phyloP scores from a whole-genome alignment of 2,888 invertebrate genomes.

The Diadromus collaris region DNA sequence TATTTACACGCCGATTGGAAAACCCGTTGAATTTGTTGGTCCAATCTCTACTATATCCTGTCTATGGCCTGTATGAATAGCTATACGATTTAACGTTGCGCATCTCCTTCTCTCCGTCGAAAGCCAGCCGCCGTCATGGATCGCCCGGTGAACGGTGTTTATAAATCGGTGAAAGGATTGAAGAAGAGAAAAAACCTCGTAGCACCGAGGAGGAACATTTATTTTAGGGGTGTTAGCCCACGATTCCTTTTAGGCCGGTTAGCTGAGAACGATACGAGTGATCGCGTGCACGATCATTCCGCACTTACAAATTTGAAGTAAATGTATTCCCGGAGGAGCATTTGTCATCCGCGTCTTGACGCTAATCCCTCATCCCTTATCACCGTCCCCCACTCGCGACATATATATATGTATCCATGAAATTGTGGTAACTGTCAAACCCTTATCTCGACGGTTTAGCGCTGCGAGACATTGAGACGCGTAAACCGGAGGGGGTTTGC shows the following conservation, averaged over 20 bases:
- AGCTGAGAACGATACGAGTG: background rate
- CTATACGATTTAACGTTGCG: constrained; percentile 6
- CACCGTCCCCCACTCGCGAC: background rate
- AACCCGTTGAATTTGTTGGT: constrained; percentile 34
- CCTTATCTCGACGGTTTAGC: constrained; percentile 1
- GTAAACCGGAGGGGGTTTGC: background rate
- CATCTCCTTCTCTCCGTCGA: background rate
- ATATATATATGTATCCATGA: background rate
- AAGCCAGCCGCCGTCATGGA: background rate
- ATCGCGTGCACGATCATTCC: background rate
- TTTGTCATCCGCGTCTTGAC: constrained; percentile 14
- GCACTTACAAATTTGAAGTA: background rate
- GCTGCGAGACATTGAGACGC: constrained; percentile 16
- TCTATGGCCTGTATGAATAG: background rate
- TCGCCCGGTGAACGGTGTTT: constrained; percentile 12
- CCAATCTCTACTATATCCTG: constrained; percentile 37
- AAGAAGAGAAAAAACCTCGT: background rate
- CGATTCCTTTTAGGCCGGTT: background rate
- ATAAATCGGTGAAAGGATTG: background rate
- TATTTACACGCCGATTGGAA: constrained; percentile 35
- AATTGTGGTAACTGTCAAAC: constrained; percentile 21
- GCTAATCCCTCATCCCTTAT: background rate
- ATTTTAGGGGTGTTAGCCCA: background rate
- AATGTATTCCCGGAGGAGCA: background rate
- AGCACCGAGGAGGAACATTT: background rate